phyloP scores from a whole-genome alignment of 2,888 invertebrate species.

The Luperina nickerlii region DNA sequence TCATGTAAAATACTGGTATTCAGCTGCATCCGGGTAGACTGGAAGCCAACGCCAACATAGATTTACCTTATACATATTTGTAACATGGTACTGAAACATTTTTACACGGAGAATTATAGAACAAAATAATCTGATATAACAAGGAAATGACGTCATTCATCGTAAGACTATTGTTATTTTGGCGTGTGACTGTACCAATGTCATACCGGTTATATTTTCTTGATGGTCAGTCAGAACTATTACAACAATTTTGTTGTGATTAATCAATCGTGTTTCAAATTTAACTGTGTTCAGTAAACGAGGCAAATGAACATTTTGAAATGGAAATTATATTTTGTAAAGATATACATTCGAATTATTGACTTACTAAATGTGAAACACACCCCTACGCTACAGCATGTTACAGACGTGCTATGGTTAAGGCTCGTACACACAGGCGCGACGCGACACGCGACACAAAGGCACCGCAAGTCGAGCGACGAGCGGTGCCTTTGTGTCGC shows the following conservation, averaged over 20 bases:
- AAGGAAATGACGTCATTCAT: constrained; percentile 58
- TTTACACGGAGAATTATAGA: constrained; percentile 7
- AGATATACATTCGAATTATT: not conserved
- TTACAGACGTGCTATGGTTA: constrained; percentile 11
- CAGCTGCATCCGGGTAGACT: not conserved
- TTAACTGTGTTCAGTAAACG: constrained; percentile 8
- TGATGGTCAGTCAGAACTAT: constrained; percentile 29
- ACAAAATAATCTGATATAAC: constrained; percentile 39
- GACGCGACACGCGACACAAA: too few relatives aligned
- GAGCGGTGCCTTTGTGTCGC: too few relatives aligned
- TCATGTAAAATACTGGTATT: not conserved
- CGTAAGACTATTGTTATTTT: constrained; percentile 58
- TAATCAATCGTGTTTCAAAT: constrained; percentile 24
- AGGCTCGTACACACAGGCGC: too few relatives aligned
- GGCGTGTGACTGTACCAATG: constrained; percentile 63
- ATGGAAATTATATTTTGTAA: not conserved
- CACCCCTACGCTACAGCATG: not conserved
- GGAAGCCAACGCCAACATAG: not conserved
- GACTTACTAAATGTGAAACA: not conserved
- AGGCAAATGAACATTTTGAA: too few relatives aligned
- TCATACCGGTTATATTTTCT: constrained; percentile 45
- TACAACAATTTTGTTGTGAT: constrained; percentile 36
- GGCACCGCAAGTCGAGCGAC: too few relatives aligned
- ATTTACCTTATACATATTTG: not conserved
- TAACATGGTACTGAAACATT: constrained; percentile 1